Percentiles rank a stretch among this genome's conserved stretches.
Evolutionary conservation across 2,113 vertebrate species (phyloP).

Genomic region (Onychostoma macrolepis): DNA sequence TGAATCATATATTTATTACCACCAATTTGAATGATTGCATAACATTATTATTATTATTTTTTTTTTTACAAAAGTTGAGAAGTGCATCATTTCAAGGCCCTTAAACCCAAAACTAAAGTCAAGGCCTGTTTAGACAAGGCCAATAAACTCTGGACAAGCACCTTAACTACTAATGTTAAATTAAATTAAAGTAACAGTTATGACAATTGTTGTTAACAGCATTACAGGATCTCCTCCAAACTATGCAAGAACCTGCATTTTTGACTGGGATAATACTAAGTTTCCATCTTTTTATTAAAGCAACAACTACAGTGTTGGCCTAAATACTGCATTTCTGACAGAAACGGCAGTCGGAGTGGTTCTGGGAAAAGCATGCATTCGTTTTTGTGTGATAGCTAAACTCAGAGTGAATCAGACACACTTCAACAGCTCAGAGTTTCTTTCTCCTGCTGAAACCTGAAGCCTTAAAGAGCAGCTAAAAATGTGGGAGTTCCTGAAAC

Average conservation of each 20-base stretch:
- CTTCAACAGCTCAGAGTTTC: constrained; percentile 62
- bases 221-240: background rate
- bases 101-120: background rate
- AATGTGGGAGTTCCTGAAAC: constrained; percentile 74
- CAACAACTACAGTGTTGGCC: background rate
- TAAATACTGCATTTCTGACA: background rate
- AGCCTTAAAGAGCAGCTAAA: constrained; percentile 63
- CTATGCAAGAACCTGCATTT: background rate
- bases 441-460: constrained; percentile 78
- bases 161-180: background rate
- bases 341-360: background rate
- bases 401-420: constrained; percentile 24
- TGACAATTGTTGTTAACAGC: background rate
- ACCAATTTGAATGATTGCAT: background rate
- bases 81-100: background rate
- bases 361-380: background rate
- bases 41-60: background rate
- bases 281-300: background rate
- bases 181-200: background rate
- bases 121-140: background rate
- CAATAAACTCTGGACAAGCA: background rate
- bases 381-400: background rate
- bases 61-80: too few relatives aligned
- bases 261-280: background rate
- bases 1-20: background rate